phyloP scores from a whole-genome alignment of 1,140 invertebrate species.

The Oedothorax gibbosus region DNA sequence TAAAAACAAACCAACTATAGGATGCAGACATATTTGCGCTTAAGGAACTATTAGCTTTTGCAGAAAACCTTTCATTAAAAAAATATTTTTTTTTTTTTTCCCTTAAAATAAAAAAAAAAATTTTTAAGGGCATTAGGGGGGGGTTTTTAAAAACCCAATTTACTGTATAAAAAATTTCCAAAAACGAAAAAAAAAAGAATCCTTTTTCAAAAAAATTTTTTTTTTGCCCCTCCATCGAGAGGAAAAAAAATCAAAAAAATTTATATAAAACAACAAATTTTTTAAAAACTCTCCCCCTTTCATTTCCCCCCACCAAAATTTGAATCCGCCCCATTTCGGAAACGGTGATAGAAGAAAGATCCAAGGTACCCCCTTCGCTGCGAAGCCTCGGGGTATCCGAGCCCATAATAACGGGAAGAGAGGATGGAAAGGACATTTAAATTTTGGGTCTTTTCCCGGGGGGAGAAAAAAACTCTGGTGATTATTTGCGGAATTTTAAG shows the following conservation, averaged over 20 bases:
- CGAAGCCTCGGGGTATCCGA: constrained; percentile 83
- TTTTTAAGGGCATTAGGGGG: too few species aligned
- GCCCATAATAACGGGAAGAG: constrained; percentile 84
- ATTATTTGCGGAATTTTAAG: too few species aligned
- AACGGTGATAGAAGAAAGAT: constrained; percentile 84
- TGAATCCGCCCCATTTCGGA: constrained; percentile 78
- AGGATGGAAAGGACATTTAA: constrained; percentile 84
- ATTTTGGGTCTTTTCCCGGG: constrained; percentile 62
- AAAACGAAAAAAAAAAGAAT: too few species aligned
- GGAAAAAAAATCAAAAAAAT: neutral
- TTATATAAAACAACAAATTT: neutral
- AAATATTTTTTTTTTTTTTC: too few species aligned
- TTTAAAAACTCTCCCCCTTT: neutral
- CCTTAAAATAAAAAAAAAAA: too few species aligned
- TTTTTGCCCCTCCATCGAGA: neutral
- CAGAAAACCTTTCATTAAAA: too few species aligned
- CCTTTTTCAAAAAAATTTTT: neutral
- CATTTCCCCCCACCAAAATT: constrained; percentile 71
- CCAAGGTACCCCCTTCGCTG: constrained; percentile 77
- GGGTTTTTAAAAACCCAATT: too few species aligned
- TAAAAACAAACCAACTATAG: too few species aligned
- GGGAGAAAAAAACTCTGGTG: constrained; percentile 61
- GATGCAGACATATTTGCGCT: too few species aligned
- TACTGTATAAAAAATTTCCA: too few species aligned
- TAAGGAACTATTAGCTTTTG: too few species aligned